phyloP scores from a whole-genome alignment of 2,113 vertebrate genomes.

The Indri indri region DNA sequence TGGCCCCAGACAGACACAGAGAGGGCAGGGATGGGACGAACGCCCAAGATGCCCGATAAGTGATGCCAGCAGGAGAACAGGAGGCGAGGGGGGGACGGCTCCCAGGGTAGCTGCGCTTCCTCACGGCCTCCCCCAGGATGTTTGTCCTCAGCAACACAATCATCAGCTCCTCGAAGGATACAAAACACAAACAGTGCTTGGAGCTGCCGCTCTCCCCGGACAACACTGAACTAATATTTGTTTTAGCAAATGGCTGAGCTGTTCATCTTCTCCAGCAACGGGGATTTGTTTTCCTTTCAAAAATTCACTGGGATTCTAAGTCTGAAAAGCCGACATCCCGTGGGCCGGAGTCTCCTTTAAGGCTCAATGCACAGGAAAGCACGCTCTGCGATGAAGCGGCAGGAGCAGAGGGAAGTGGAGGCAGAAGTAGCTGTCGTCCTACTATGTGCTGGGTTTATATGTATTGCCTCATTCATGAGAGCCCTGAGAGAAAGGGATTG shows the following conservation, averaged over 20 bases:
- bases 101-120: neutral
- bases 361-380: neutral
- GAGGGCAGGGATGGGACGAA: neutral
- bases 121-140: neutral
- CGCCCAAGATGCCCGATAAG: neutral
- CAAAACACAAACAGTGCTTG: constrained; percentile 40
- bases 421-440: neutral
- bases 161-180: constrained; percentile 13
- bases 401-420: neutral
- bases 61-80: rapidly evolving
- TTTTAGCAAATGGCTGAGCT: constrained; percentile 73
- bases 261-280: constrained; percentile 57
- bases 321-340: neutral
- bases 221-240: constrained; percentile 68
- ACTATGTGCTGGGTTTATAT: neutral
- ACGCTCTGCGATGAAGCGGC: rapidly evolving
- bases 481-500: neutral
- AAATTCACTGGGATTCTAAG: constrained; percentile 24
- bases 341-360: neutral
- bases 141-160: neutral
- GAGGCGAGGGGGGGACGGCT: neutral
- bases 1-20: neutral
- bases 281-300: constrained; percentile 61
- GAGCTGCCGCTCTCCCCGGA: constrained; percentile 30
- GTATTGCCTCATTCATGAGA: neutral